Conservation (phyloP, 1,140 invertebrate genomes). For the Triops longicaudatus region DNA sequence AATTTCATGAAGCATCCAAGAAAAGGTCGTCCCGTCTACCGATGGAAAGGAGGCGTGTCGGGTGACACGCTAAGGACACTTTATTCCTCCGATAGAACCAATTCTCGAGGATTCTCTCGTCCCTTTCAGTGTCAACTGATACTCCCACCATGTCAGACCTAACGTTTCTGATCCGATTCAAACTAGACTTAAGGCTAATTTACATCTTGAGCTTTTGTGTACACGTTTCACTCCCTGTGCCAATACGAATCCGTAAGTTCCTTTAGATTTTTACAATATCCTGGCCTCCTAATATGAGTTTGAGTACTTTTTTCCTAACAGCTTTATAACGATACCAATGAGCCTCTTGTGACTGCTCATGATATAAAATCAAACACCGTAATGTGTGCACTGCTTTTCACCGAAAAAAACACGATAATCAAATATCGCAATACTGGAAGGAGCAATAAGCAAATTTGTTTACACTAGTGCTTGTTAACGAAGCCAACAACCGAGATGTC, state of each 20-base stretch:
- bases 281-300: too few relatives aligned
- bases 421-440: too few relatives aligned
- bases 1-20: background rate
- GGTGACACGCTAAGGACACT: background rate
- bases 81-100: background rate
- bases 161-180: background rate
- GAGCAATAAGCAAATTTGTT: background rate
- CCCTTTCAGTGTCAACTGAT: background rate
- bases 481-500: constrained; percentile 21
- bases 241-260: background rate
- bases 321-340: too few relatives aligned
- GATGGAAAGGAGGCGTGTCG: background rate
- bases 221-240: background rate
- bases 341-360: too few relatives aligned
- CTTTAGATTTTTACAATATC: background rate
- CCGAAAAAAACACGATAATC: too few relatives aligned
- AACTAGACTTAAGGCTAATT: background rate
- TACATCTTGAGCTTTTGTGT: background rate
- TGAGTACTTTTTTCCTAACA: too few relatives aligned
- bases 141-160: background rate
- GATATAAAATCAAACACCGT: too few relatives aligned
- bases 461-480: constrained; percentile 21
- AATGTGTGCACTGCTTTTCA: too few relatives aligned
- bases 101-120: background rate
- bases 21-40: background rate